These are phyloP conservation scores for Drosophila tani DNA, from an alignment of 1,140 invertebrate species.

Conservation along the genomic window DNA sequence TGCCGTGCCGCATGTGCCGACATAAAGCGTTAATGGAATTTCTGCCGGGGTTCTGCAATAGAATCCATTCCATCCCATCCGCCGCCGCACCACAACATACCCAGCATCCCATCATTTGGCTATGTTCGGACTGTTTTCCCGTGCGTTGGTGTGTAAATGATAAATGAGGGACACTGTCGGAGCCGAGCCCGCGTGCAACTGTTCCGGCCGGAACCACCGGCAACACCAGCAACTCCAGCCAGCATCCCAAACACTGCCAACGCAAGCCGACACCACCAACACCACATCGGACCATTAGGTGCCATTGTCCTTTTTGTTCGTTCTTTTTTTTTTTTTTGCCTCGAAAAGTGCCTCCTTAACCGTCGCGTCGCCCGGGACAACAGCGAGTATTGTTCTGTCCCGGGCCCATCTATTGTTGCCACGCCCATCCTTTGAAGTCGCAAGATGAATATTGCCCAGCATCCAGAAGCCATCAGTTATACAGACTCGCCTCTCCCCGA, in stretches of 20 bases:
- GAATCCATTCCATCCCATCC: slow-evolving; percentile 33
- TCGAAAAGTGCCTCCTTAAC: slow-evolving; percentile 40
- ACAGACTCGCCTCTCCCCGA: slow-evolving; percentile 3
- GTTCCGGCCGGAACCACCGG: slow-evolving; percentile 56
- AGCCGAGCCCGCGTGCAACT: slow-evolving; percentile 46
- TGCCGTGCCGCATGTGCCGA: slow-evolving; percentile 46
- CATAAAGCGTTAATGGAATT: slow-evolving; percentile 70
- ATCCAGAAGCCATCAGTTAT: slow-evolving; percentile 48
- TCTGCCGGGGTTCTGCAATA: slow-evolving; percentile 37
- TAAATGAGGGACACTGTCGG: slow-evolving; percentile 72
- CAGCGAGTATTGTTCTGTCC: slow-evolving; percentile 37
- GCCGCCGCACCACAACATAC: slow-evolving; percentile 3
- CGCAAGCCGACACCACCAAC: slow-evolving; percentile 25
- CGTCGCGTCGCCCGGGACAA: slow-evolving; percentile 33
- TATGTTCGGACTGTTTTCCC: slow-evolving; percentile 67
- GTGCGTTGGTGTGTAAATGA: slow-evolving; percentile 82
- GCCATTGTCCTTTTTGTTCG: slow-evolving; percentile 62
- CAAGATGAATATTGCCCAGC: slow-evolving; percentile 45
- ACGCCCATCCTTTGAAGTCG: slow-evolving; percentile 35
- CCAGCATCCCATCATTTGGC: slow-evolving; percentile 43
- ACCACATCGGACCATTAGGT: slow-evolving; percentile 73
- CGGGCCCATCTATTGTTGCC: slow-evolving; percentile 43
- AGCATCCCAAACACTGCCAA: slow-evolving; percentile 19
- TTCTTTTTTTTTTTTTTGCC: slow-evolving; percentile 29
- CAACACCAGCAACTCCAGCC: slow-evolving; percentile 52